Base-by-base conservation (phyloP, 2,888 invertebrate species). In the Polia nebulosa region DNA sequence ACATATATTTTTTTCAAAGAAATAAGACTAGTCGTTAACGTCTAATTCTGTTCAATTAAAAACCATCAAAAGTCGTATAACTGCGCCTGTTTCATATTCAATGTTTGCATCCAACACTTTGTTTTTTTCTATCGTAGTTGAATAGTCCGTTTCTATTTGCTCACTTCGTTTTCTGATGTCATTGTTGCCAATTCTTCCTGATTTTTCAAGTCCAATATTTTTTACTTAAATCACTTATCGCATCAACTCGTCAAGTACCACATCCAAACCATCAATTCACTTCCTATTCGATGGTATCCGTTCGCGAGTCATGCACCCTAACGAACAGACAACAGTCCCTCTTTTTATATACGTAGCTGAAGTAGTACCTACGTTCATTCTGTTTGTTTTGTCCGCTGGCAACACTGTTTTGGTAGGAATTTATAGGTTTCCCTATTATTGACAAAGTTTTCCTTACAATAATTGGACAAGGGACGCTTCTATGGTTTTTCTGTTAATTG, bases 221-320 rank as follows among this genome's bases (percentile, higher is more conserved):
- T 44, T 44, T n/a, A n/a, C 13, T 13, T 53, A 49, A 13, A 56
- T 45, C 4, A 17, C 11, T 57, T 49, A 34, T 32, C 22, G 13
- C n/a, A 20, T 20, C 52, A 69, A 25, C 15, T 56, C 8, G 1
- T 61, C 11, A 69, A 47, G 81, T 87, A 69, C 88, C 92, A 61
- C 81, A 88, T 92, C 92, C 88, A 76, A 63, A 29, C 29, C 49
- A 63, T 41, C n/a, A 61, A 63, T 59, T 55, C 59, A 77, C 73
- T 76, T 86, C 81, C 72, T 53, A 41, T 87, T 72, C 77, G 83
- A 88, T 88, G 87, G 90, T 88, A 91, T 91, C 91, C 89, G 90
- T 90, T 90, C 93, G 94, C 94, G 92, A 95, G 95, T 95, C 95
- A 95, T 94, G 93, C 92, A 88, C 91, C 92, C 94, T 95, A 95